Evolutionary conservation across 2,888 invertebrate species (phyloP), one percentile per base, ranked within the genome.

Genomic region (Pristionchus arcanus): DNA sequence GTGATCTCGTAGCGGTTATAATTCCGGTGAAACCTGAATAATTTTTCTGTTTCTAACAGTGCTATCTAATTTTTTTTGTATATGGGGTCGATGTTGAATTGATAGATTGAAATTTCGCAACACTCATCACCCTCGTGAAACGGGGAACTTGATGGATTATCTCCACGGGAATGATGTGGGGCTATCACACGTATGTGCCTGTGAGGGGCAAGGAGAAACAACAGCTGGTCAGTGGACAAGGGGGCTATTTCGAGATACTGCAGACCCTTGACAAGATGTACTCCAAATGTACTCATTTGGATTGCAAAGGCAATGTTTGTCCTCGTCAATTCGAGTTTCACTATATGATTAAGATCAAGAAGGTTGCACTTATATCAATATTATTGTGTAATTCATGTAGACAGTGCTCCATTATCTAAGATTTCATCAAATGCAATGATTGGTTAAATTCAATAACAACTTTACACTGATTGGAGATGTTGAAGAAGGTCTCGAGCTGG

Each of bases 61-160:
- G 9, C 4, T n/a, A n/a, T n/a, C n/a, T n/a, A n/a, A 49, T 7
- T 55, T 55, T 55, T 55, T 55, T 21, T 55, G 21, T 55, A 21
- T 16, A 21, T 0, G 21, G 5, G 19, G 55, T 1, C 16, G 55
- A 55, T n/a, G n/a, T n/a, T n/a, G 13, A 21, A 21, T 21, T 21
- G 16, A 16, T 19, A 21, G 0, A 15, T 21, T 55, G n/a, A 1
- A 63, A n/a, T 63, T 63, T 63, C 63, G 63, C 63, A 63, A n/a
- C 63, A 5, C 21, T 63, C n/a, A 63, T 63, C 63, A n/a, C 63
- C 63, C 63, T 4, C 25, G 25, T 74, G 74, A 37, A 74, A 37
- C 74, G 15, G 74, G 74, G 31, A 74, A 74, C 74, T 74, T 74
- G 74, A 74, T 74, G 74, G 37, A 74, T 74, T 74, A 37, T 28